These are phyloP conservation scores for Garrulus glandarius DNA, from an alignment of 2,797 vertebrate genomes.

Conservation along the genomic window DNA sequence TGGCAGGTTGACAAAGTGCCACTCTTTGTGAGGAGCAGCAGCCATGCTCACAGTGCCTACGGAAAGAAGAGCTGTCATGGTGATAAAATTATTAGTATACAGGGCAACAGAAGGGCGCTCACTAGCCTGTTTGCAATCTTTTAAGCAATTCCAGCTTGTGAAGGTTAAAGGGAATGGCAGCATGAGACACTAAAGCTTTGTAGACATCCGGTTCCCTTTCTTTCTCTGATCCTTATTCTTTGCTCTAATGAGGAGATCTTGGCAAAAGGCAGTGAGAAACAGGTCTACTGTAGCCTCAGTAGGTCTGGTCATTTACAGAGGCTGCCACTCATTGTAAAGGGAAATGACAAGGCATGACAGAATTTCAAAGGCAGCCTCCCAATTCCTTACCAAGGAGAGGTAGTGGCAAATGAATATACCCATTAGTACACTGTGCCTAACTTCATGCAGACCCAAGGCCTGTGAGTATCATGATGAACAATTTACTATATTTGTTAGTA, in stretches of 20 bases:
- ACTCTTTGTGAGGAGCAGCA: background rate
- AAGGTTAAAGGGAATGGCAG: constrained; percentile 7
- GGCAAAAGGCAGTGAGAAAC: background rate
- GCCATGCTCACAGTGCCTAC: background rate
- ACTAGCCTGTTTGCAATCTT: constrained; percentile 3
- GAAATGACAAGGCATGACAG: background rate
- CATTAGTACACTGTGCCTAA: background rate
- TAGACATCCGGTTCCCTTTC: background rate
- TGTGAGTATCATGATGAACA: background rate
- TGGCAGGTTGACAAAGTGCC: background rate
- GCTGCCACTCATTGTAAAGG: background rate
- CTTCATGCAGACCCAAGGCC: background rate
- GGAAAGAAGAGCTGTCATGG: background rate
- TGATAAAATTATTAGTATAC: constrained; percentile 1
- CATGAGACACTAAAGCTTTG: background rate
- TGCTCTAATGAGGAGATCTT: background rate
- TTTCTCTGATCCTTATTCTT: background rate
- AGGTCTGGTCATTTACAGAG: background rate
- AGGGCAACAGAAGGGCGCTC: constrained; percentile 10
- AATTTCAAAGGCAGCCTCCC: background rate
- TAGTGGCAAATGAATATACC: background rate
- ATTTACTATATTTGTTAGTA: background rate
- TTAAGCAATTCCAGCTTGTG: background rate
- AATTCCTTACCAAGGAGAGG: background rate
- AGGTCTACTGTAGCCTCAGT: background rate